phyloP scores from a whole-genome alignment of 2,113 vertebrate genomes.

The Copsychus sechellarum region DNA sequence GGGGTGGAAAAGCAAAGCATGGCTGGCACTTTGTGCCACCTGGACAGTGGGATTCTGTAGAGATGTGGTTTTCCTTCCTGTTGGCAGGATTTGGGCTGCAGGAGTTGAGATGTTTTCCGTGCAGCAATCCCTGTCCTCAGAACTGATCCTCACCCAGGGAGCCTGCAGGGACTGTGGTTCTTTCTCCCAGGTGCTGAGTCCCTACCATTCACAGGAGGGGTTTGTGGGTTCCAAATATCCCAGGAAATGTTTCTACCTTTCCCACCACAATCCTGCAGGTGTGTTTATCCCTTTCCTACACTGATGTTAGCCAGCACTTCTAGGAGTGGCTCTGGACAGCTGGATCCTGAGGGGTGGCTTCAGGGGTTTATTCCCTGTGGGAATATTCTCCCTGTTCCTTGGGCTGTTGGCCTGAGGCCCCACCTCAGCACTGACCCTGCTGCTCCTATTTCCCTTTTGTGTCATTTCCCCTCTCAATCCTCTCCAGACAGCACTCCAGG shows the following conservation, averaged over 20 bases:
- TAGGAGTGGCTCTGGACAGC: background rate
- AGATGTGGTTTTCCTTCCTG: rapidly evolving
- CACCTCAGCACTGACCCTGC: background rate
- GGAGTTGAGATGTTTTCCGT: background rate
- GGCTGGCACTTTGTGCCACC: background rate
- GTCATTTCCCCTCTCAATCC: rapidly evolving
- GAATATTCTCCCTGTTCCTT: background rate
- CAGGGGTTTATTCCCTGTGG: too few species aligned
- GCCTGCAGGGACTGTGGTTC: background rate
- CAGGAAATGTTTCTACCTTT: background rate
- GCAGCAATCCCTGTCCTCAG: background rate
- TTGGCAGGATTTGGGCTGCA: background rate
- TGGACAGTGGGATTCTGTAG: background rate
- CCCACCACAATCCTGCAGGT: rapidly evolving
- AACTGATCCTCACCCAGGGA: rapidly evolving
- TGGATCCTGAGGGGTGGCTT: background rate
- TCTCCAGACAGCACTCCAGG: rapidly evolving
- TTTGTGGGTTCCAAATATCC: background rate
- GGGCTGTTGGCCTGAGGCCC: background rate
- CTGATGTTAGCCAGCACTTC: background rate
- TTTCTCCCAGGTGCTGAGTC: background rate
- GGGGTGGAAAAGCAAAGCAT: background rate
- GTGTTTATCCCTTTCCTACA: background rate
- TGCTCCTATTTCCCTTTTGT: background rate
- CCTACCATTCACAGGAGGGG: background rate